A percentile compares a stretch with the other conserved stretches of the same genome.
Evolutionary conservation across 2,888 invertebrate genomes (phyloP).

Genomic region (Hofmannophila pseudospretella): DNA sequence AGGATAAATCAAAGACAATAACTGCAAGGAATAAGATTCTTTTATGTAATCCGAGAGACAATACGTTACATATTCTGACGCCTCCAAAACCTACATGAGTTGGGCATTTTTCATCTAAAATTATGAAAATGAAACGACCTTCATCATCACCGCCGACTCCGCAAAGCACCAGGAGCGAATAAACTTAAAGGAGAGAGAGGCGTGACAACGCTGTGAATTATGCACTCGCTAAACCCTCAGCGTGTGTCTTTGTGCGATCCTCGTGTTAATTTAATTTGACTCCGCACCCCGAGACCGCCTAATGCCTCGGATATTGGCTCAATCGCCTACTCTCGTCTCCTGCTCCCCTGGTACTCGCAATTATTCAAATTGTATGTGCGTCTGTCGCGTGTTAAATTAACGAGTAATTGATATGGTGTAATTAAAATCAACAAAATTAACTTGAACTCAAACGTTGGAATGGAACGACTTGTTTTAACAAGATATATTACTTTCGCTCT

Average conservation of each 20-base stretch:
- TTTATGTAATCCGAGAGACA: too few species aligned
- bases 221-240: constrained; percentile 29
- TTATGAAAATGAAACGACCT: too few species aligned
- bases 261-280: constrained; percentile 63
- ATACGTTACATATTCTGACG: too few species aligned
- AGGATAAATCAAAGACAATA: too few species aligned
- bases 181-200: constrained; percentile 27
- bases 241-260: constrained; percentile 40
- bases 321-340: constrained; percentile 32
- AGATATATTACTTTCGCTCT: not conserved
- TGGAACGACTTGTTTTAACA: not conserved
- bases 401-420: constrained; percentile 18
- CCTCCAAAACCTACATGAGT: too few species aligned
- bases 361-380: constrained; percentile 37
- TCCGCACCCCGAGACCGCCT: constrained; percentile 36
- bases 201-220: constrained; percentile 37
- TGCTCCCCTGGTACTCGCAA: constrained; percentile 28
- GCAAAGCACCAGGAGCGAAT: constrained; percentile 33
- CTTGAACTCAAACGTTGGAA: not conserved
- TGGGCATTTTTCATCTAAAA: too few species aligned
- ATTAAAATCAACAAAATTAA: constrained; percentile 9
- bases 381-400: constrained; percentile 15
- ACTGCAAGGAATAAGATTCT: too few species aligned
- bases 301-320: constrained; percentile 39
- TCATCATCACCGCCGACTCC: not conserved